Percentiles rank a stretch among this genome's conserved stretches.
phyloP scores from a whole-genome alignment of 1,140 invertebrate species.

The Bombus pascuorum region DNA sequence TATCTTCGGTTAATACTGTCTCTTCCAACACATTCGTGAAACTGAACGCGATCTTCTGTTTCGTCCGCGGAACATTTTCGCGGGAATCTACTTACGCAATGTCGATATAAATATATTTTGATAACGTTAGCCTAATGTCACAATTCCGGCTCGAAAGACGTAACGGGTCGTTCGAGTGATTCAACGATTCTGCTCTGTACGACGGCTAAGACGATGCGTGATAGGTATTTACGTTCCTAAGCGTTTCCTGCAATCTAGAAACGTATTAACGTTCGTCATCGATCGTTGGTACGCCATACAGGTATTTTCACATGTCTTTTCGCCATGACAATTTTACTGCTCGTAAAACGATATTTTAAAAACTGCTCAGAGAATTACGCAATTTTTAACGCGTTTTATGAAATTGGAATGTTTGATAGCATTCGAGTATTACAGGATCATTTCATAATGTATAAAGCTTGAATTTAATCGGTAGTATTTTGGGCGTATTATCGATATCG shows the following conservation, averaged over 20 bases:
- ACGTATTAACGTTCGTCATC: not conserved
- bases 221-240: too few relatives aligned
- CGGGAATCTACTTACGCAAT: not conserved
- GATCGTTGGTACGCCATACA: slow-evolving; percentile 20
- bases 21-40: slow-evolving; percentile 23
- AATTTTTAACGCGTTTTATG: not conserved
- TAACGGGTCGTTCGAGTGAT: too few relatives aligned
- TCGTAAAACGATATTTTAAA: slow-evolving; percentile 36
- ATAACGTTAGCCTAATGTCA: too few relatives aligned
- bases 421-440: not conserved
- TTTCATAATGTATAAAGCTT: too few relatives aligned
- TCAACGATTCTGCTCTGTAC: too few relatives aligned
- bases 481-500: not conserved
- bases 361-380: not conserved
- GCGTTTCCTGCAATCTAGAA: too few relatives aligned
- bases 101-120: not conserved
- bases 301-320: slow-evolving; percentile 20
- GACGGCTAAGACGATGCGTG: too few relatives aligned
- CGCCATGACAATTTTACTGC: slow-evolving; percentile 8
- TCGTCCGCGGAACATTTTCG: not conserved
- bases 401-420: not conserved
- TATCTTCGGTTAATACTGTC: slow-evolving; percentile 57
- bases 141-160: not conserved
- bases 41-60: slow-evolving; percentile 28
- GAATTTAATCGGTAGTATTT: not conserved